Evolutionary conservation across 2,113 vertebrate genomes (phyloP).

Genomic region (Pelecanoides urinatrix): DNA sequence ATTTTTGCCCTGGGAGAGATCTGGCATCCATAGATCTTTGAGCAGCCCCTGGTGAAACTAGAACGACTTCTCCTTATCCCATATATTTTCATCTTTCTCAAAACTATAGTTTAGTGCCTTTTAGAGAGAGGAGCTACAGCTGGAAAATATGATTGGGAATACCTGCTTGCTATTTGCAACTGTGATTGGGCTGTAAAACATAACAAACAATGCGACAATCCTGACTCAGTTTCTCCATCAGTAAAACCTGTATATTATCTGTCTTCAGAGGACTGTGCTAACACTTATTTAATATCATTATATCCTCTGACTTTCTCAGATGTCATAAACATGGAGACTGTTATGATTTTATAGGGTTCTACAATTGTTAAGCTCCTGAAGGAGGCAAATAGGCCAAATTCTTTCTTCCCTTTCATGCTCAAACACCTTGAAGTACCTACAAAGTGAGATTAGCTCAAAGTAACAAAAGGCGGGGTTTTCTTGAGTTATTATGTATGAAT

Average conservation of each 20-base stretch:
- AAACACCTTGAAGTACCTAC: neutral
- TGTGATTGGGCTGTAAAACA: neutral
- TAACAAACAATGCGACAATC: neutral
- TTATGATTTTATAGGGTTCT: neutral
- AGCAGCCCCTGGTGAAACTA: neutral
- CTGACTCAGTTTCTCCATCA: neutral
- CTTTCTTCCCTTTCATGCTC: neutral
- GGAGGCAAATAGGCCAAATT: neutral
- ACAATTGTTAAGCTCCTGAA: neutral
- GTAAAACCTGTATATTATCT: neutral
- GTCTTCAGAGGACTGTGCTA: neutral
- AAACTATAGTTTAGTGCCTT: neutral
- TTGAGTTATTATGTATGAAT: neutral
- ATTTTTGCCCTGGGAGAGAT: conserved; percentile 8
- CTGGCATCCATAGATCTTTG: neutral
- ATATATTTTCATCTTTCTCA: conserved; percentile 6
- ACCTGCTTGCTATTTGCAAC: neutral
- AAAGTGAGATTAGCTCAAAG: neutral
- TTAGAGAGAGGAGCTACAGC: neutral
- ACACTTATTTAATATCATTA: neutral
- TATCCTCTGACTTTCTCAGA: neutral
- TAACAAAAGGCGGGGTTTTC: neutral
- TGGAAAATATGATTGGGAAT: neutral
- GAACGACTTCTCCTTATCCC: neutral
- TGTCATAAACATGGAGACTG: neutral